phyloP scores from a whole-genome alignment of 2,113 vertebrate species.

The Dinomys branickii region DNA sequence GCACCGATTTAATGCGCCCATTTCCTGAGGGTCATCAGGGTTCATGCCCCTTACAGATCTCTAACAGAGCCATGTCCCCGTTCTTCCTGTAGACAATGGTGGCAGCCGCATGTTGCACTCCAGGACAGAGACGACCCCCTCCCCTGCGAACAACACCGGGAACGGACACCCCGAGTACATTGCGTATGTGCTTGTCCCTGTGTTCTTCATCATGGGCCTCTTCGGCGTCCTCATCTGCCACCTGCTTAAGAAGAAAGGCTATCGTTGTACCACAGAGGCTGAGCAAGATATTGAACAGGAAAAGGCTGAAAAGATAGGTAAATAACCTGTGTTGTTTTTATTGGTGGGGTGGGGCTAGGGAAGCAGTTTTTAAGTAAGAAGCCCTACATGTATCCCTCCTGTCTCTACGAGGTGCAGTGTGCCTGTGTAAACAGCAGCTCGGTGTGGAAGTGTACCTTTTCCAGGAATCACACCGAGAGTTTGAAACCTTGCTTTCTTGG shows the following conservation, averaged over 20 bases:
- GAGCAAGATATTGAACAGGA: conserved; percentile 86
- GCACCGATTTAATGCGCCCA: not conserved
- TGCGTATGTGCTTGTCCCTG: conserved; percentile 91
- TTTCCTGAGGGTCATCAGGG: not conserved
- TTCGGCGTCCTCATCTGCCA: conserved; percentile 96
- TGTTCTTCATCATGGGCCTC: conserved; percentile 96
- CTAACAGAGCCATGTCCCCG: not conserved
- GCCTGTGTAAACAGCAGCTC: not conserved
- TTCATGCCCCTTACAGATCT: not conserved
- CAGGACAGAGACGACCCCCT: conserved; percentile 56
- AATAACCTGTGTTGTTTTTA: not conserved
- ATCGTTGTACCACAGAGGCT: conserved; percentile 95
- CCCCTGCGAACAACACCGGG: not conserved
- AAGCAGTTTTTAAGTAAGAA: not conserved
- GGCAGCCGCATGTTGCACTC: conserved; percentile 51
- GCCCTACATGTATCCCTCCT: not conserved
- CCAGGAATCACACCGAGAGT: not conserved
- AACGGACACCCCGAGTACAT: conserved; percentile 85
- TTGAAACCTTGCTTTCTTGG: not conserved
- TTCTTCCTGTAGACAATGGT: conserved; percentile 20
- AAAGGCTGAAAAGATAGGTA: conserved; percentile 91
- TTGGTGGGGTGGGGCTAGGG: not conserved
- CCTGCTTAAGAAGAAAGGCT: conserved; percentile 95
- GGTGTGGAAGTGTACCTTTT: not conserved
- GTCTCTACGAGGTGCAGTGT: not conserved